Evolutionary conservation across 2,797 vertebrate species (phyloP).

Genomic region (Sibirionetta formosa): DNA sequence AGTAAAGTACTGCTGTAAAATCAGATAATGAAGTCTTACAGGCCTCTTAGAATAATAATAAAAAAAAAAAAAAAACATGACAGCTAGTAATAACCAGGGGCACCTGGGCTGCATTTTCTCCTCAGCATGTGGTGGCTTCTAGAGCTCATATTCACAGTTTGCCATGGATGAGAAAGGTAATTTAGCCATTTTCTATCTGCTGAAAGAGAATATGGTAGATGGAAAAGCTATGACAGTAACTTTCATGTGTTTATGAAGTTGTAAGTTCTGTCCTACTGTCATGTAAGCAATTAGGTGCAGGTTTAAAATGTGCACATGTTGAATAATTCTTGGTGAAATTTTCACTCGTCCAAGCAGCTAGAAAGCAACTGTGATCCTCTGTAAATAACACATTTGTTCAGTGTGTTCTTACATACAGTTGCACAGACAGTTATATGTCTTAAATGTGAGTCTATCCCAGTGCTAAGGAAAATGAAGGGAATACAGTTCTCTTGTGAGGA

Average conservation of each 20-base stretch:
- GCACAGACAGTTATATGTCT: background rate
- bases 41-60: slow-evolving; percentile 19
- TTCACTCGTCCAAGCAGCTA: background rate
- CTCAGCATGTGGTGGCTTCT: slow-evolving; percentile 54
- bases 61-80: background rate
- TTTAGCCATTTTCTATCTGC: slow-evolving; percentile 23
- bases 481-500: background rate
- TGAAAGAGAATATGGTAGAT: background rate
- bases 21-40: slow-evolving; percentile 61
- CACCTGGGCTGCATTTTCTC: slow-evolving; percentile 60
- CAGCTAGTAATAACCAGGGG: slow-evolving; percentile 49
- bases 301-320: background rate
- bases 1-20: slow-evolving; percentile 28
- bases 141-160: slow-evolving; percentile 1
- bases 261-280: slow-evolving; percentile 3
- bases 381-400: background rate
- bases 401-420: background rate
- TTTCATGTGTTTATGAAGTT: slow-evolving; percentile 30
- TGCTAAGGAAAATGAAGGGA: background rate
- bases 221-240: background rate
- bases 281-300: background rate
- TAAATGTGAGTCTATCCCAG: accelerated
- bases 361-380: background rate
- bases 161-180: background rate
- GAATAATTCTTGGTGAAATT: background rate